A percentile compares a stretch with the other conserved stretches of the same genome.
These are phyloP conservation scores for Megalops cyprinoides DNA, from an alignment of 2,797 vertebrate genomes.

Conservation along the genomic window DNA sequence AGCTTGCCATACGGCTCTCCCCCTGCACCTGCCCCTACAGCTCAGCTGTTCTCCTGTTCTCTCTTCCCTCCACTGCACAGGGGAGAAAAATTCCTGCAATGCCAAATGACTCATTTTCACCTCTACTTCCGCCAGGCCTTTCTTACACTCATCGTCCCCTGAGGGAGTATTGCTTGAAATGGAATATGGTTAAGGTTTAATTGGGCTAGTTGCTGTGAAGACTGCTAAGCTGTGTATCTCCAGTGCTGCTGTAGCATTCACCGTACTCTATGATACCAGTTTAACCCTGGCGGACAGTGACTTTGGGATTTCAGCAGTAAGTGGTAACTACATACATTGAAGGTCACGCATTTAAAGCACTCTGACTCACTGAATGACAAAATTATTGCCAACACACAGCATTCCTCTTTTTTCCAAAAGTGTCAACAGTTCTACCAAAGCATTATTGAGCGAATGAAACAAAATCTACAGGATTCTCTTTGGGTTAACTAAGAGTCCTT, in stretches of 20 bases:
- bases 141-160: too few relatives aligned
- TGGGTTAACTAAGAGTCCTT: too few relatives aligned
- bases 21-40: not conserved
- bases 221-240: not conserved
- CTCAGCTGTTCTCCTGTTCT: not conserved
- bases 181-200: constrained; percentile 20
- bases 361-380: not conserved
- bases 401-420: too few relatives aligned
- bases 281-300: not conserved
- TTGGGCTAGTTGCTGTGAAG: not conserved
- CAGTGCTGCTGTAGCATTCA: not conserved
- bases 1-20: not conserved
- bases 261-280: not conserved
- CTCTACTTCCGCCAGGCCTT: not conserved
- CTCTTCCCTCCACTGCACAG: not conserved
- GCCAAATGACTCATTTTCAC: not conserved
- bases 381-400: not conserved
- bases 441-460: too few relatives aligned
- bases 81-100: not conserved
- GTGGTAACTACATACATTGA: not conserved
- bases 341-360: not conserved
- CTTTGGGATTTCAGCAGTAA: not conserved
- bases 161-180: not conserved
- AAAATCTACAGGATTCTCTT: too few relatives aligned
- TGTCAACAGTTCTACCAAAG: too few relatives aligned